These are phyloP conservation scores for Drosophila engyochracea DNA, from an alignment of 2,888 invertebrate genomes.

Conservation along the genomic window DNA sequence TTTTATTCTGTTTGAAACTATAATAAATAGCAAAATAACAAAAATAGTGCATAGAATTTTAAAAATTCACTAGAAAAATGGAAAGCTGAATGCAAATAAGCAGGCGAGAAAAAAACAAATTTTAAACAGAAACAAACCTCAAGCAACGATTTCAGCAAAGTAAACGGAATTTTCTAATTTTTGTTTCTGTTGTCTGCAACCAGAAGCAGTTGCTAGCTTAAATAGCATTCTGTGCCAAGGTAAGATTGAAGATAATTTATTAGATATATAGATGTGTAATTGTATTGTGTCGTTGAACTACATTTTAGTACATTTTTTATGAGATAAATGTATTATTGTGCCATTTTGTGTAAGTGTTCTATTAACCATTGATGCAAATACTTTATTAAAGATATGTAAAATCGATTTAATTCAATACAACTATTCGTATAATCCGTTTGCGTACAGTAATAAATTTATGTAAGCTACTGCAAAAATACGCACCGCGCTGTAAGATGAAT, in stretches of 20 bases:
- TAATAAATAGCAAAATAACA: slow-evolving; percentile 25
- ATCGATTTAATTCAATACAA: background rate
- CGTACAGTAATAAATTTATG: background rate
- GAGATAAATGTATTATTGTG: background rate
- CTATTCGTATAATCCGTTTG: background rate
- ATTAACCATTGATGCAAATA: background rate
- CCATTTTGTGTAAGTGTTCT: background rate
- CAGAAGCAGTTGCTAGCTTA: slow-evolving; percentile 11
- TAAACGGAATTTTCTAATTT: slow-evolving; percentile 26
- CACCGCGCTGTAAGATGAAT: background rate
- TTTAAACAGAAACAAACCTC: slow-evolving; percentile 17
- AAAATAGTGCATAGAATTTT: slow-evolving; percentile 18
- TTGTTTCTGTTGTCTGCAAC: slow-evolving; percentile 30
- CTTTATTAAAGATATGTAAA: background rate
- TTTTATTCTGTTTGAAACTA: slow-evolving; percentile 52
- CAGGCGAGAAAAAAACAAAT: slow-evolving; percentile 14
- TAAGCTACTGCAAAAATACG: background rate
- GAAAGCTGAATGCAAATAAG: slow-evolving; percentile 45
- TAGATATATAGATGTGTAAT: background rate
- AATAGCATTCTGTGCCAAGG: slow-evolving; percentile 61
- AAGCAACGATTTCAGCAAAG: slow-evolving; percentile 14
- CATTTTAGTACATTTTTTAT: background rate
- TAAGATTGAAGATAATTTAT: slow-evolving; percentile 55
- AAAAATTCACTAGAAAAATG: slow-evolving; percentile 35
- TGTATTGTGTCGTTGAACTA: background rate